Conservation (phyloP, 2,113 vertebrate genomes). For the Tretioscincus oriximinensis region DNA sequence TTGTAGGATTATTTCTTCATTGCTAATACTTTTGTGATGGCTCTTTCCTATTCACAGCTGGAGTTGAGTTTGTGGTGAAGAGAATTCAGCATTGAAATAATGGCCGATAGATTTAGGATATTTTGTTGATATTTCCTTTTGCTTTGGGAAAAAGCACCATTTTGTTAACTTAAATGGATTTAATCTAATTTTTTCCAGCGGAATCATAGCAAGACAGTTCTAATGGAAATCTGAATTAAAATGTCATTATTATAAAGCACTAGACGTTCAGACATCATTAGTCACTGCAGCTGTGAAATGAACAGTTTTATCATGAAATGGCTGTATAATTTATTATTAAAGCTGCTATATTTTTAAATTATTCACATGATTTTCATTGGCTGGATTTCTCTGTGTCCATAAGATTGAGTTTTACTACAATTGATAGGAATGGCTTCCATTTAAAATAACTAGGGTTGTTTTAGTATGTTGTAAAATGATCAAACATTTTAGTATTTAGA, state of each 20-base stretch:
- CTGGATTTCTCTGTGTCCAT: constrained; percentile 44
- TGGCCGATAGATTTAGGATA: neutral
- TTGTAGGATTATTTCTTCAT: neutral
- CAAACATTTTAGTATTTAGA: too few relatives aligned
- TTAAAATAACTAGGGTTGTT: neutral
- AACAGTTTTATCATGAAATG: constrained; percentile 52
- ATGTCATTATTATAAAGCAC: constrained; percentile 47
- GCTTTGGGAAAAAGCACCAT: constrained; percentile 25
- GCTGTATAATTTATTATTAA: constrained; percentile 63
- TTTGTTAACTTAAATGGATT: constrained; percentile 36
- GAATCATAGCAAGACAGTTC: constrained; percentile 10
- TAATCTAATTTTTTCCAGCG: constrained; percentile 29
- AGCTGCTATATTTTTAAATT: constrained; percentile 63
- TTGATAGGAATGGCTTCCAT: neutral
- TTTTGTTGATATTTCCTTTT: neutral
- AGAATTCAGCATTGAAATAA: neutral
- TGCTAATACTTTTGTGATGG: neutral
- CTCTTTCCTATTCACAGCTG: neutral
- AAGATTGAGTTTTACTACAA: constrained; percentile 42
- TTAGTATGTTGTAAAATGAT: too few relatives aligned
- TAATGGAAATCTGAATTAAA: constrained; percentile 57
- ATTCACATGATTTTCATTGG: constrained; percentile 50
- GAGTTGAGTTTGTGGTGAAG: neutral
- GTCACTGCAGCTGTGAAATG: constrained; percentile 40
- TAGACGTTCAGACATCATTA: constrained; percentile 56